Conservation (phyloP, 53 echinoderm and acorn worm genomes). For the Luidia sarsii region DNA sequence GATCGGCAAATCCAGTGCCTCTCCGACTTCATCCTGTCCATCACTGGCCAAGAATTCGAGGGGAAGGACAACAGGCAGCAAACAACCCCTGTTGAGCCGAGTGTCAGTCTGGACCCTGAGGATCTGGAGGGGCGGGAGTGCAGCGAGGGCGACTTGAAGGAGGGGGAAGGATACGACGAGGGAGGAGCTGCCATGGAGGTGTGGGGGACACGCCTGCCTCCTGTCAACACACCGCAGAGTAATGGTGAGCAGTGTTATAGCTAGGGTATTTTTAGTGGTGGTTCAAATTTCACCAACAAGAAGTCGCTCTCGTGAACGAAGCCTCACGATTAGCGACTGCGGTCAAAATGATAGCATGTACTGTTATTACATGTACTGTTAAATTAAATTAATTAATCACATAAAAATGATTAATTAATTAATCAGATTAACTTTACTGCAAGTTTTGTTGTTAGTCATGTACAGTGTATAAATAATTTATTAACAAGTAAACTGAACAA, state of each 20-base stretch:
- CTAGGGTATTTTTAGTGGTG: too few relatives aligned
- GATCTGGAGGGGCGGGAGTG: neutral
- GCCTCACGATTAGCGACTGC: too few relatives aligned
- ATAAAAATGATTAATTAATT: too few relatives aligned
- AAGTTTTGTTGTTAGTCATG: too few relatives aligned
- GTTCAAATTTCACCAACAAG: too few relatives aligned
- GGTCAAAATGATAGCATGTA: too few relatives aligned
- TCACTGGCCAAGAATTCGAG: neutral
- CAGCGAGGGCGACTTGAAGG: neutral
- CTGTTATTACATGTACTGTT: too few relatives aligned
- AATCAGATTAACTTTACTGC: too few relatives aligned
- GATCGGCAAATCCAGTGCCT: constrained; percentile 69
- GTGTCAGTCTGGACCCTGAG: constrained; percentile 20
- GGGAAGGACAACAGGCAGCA: neutral
- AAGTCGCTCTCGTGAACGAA: too few relatives aligned
- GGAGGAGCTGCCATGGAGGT: constrained; percentile 1
- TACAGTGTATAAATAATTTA: too few relatives aligned
- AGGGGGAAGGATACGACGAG: neutral
- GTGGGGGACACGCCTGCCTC: constrained; percentile 12
- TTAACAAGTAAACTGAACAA: too few relatives aligned
- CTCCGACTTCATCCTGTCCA: constrained; percentile 35
- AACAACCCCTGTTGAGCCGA: neutral
- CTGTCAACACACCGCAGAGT: constrained; percentile 55
- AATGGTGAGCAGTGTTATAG: constrained; percentile 48
- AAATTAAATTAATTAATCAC: too few relatives aligned